Base-by-base conservation (phyloP, 2,113 vertebrate genomes). In the Neogale vison region DNA sequence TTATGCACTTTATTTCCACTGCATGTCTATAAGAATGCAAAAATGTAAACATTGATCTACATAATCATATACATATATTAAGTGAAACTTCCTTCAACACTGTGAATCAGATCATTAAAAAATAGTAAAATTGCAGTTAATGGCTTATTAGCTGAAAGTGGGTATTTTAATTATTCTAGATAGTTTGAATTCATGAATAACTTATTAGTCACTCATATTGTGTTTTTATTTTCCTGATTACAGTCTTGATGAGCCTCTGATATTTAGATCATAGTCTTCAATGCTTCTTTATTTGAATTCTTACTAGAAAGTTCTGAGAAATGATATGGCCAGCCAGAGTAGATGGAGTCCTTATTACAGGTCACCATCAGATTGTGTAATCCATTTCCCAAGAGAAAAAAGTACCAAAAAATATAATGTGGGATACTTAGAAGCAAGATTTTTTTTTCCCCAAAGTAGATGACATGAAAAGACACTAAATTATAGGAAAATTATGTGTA, bases 151-250 rank as follows among this genome's bases (percentile, higher is more conserved):
- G 97, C 97, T 98, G 97, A 98, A 98, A 99, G 98, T 96, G 98
- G 95, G 96, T 98, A 97, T 98, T 99, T 99, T 98, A 99, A 99
- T 99, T 99, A 98, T 98, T 98, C 93, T 97, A 96, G 96, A 93
- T 98, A 98, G 93, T 98, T 98, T 96, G 97, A 98, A 98, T 93
- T 94, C 98, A 98, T 98, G 98, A 99, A 99, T 99, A 98, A 98
- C 97, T 98, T 98, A 98, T 98, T 98, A 99, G 87, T 97, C 92
- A 88, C 47, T 88, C 65, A 74, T 63, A 72, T 74, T 96, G 93
- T 97, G 55, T 85, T 93, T 42, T 84, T 79, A 52, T 80, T 79
- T 59, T 24, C 96, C 96, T 52, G 20, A 76, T 98, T 95, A 91
- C 97, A 96, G 98, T 98, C 82, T 90, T 98, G 79, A 80, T 39